phyloP scores from a whole-genome alignment of 1,140 invertebrate genomes.

The Tetramorium alpestre region DNA sequence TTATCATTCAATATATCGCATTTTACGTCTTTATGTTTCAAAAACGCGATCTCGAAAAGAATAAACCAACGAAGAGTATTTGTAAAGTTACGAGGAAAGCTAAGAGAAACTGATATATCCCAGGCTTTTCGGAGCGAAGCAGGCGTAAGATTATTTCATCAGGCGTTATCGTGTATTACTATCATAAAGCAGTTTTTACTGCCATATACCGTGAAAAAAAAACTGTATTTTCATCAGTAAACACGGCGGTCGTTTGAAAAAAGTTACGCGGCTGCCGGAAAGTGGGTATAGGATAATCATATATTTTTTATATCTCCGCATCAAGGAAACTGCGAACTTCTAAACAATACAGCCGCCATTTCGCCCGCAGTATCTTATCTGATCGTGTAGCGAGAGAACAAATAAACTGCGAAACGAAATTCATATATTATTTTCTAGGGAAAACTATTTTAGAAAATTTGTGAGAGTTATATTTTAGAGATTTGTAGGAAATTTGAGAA shows the following conservation, averaged over 20 bases:
- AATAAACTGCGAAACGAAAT: slow-evolving; percentile 21
- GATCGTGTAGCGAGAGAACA: neutral
- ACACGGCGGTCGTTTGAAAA: slow-evolving; percentile 40
- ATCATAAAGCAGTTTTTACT: slow-evolving; percentile 42
- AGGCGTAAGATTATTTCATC: slow-evolving; percentile 43
- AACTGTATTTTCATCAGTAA: slow-evolving; percentile 31
- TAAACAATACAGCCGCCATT: slow-evolving; percentile 45
- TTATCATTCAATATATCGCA: slow-evolving; percentile 36
- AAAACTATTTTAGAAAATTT: slow-evolving; percentile 1
- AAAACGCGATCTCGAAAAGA: neutral
- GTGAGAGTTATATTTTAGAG: neutral
- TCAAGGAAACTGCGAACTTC: slow-evolving; percentile 26
- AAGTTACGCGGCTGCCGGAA: slow-evolving; percentile 8
- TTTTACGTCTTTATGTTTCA: slow-evolving; percentile 21
- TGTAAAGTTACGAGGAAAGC: neutral
- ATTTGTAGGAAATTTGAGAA: neutral
- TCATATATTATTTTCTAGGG: neutral
- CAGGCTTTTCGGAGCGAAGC: slow-evolving; percentile 11
- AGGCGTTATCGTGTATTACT: neutral
- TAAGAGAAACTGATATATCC: slow-evolving; percentile 52
- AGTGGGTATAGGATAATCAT: slow-evolving; percentile 26
- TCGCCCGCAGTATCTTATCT: slow-evolving; percentile 15
- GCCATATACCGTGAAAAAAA: slow-evolving; percentile 25
- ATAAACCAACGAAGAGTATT: slow-evolving; percentile 25
- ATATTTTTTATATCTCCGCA: slow-evolving; percentile 36